These are phyloP conservation scores for Cheilosia grossa DNA, from an alignment of 2,888 invertebrate species.

Conservation along the genomic window DNA sequence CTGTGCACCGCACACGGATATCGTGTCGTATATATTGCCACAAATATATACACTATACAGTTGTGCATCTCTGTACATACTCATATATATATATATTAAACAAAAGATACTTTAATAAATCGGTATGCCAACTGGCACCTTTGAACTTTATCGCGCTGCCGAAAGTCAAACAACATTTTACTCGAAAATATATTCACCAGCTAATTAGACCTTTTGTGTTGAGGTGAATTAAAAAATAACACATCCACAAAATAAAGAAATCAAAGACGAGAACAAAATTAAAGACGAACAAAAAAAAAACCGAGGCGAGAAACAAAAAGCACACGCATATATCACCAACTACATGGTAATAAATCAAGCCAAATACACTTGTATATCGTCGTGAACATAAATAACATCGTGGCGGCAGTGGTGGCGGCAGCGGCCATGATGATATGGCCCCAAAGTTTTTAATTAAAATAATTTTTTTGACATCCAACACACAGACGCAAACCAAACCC, in stretches of 20 bases:
- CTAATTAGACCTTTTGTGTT: slow-evolving; percentile 75
- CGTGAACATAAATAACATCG: slow-evolving; percentile 73
- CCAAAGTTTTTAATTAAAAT: slow-evolving; percentile 75
- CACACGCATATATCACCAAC: slow-evolving; percentile 76
- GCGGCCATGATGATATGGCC: slow-evolving; percentile 74
- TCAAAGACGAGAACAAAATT: slow-evolving; percentile 76
- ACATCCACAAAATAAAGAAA: slow-evolving; percentile 77
- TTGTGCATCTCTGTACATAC: neutral
- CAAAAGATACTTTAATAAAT: slow-evolving; percentile 5
- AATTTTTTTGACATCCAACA: slow-evolving; percentile 65
- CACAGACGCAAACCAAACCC: slow-evolving; percentile 18
- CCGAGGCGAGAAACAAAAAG: slow-evolving; percentile 58
- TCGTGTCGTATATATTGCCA: neutral
- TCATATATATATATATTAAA: slow-evolving; percentile 4
- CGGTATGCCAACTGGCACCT: no score
- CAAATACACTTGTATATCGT: slow-evolving; percentile 75
- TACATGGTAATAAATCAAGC: slow-evolving; percentile 73
- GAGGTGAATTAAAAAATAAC: slow-evolving; percentile 20
- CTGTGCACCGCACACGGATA: slow-evolving; percentile 46
- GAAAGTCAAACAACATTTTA: slow-evolving; percentile 10
- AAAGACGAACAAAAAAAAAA: slow-evolving; percentile 77
- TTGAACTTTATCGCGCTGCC: slow-evolving; percentile 37
- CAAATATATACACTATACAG: neutral
- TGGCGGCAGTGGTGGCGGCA: slow-evolving; percentile 63
- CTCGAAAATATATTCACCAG: slow-evolving; percentile 36